Percentiles rank a stretch among this genome's conserved stretches.
phyloP scores from a whole-genome alignment of 2,797 vertebrate genomes.

The Chelmon rostratus region DNA sequence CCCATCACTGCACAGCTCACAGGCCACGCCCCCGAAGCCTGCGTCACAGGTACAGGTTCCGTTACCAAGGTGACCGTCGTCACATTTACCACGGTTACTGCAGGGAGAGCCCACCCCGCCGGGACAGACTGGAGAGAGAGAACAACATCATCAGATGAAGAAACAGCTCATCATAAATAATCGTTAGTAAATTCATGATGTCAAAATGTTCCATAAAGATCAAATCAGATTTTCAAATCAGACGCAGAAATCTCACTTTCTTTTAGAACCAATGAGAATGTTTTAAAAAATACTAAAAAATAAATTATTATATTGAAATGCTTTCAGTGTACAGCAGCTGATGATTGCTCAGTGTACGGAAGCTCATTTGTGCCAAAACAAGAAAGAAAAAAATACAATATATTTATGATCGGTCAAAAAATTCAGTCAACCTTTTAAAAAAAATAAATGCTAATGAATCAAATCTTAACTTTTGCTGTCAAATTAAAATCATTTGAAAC shows the following conservation, averaged over 20 bases:
- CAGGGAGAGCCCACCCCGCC: conserved; percentile 87
- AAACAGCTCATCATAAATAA: not conserved
- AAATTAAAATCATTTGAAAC: no score
- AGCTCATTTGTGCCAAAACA: not conserved
- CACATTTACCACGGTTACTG: conserved; percentile 88
- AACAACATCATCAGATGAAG: not conserved
- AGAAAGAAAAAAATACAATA: no score
- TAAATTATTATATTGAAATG: not conserved
- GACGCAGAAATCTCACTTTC: no score
- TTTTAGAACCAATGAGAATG: not conserved
- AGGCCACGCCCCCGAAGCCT: conserved; percentile 89
- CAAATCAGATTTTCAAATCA: no score
- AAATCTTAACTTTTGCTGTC: no score
- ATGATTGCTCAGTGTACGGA: no score
- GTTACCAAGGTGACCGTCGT: conserved; percentile 83
- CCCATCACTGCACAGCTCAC: conserved; percentile 88
- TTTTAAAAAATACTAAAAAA: not conserved
- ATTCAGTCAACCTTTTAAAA: no score
- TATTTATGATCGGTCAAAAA: no score
- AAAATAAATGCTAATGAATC: no score
- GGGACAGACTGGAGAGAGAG: conserved; percentile 88
- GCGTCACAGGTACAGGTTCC: conserved; percentile 89
- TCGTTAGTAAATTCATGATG: not conserved
- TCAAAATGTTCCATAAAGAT: not conserved
- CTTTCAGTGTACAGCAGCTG: no score